Percentiles rank a stretch among this genome's conserved stretches.
phyloP scores from a whole-genome alignment of 1,140 invertebrate genomes.

The Bursaphelenchus mucronatus region DNA sequence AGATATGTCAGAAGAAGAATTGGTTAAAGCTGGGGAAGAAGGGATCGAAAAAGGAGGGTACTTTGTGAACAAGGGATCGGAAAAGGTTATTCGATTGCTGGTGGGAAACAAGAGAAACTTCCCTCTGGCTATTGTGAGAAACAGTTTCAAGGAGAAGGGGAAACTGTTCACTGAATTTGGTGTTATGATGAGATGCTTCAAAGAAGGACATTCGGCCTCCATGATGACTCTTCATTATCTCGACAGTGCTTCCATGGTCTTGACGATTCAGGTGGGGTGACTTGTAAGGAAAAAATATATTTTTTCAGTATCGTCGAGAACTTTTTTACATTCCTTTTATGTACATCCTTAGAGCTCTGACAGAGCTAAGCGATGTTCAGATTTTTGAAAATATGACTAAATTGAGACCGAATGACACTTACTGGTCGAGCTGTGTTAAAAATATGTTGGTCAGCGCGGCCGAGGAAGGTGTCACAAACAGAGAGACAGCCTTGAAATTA shows the following conservation, averaged over 20 bases:
- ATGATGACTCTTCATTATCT: constrained; percentile 57
- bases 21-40: constrained; percentile 53
- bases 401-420: constrained; percentile 38
- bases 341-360: constrained; percentile 54
- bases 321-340: constrained; percentile 59
- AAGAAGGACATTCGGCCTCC: constrained; percentile 52
- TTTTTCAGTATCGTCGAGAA: constrained; percentile 55
- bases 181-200: constrained; percentile 57
- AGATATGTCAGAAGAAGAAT: constrained; percentile 37
- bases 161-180: constrained; percentile 56
- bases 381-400: constrained; percentile 41
- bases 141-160: constrained; percentile 51
- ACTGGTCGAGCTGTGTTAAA: constrained; percentile 51
- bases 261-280: constrained; percentile 49
- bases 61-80: constrained; percentile 57
- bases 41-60: constrained; percentile 54
- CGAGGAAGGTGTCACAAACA: constrained; percentile 42
- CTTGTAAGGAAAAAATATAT: constrained; percentile 1
- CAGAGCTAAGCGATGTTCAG: constrained; percentile 43
- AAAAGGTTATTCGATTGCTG: constrained; percentile 56
- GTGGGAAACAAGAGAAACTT: constrained; percentile 57
- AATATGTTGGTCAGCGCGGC: constrained; percentile 53
- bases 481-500: constrained; percentile 38
- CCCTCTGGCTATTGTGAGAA: constrained; percentile 52
- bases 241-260: constrained; percentile 50